Conservation (phyloP, 2,888 invertebrate species). For the Pedicia rivosa region DNA sequence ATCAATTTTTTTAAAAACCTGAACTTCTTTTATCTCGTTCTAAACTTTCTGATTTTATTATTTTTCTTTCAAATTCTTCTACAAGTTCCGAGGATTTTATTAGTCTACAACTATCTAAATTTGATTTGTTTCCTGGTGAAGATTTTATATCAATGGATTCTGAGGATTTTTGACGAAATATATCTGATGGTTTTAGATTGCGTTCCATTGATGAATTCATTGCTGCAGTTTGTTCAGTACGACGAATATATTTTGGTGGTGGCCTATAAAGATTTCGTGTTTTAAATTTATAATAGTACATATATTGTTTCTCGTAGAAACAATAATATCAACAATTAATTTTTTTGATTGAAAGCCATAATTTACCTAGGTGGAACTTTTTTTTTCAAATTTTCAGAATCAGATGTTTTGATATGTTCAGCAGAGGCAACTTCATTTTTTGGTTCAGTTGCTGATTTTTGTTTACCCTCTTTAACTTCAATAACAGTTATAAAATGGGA, state of each 20-base stretch:
- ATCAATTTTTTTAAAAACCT: conserved; percentile 9
- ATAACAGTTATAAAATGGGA: conserved; percentile 71
- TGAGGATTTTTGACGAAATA: conserved; percentile 30
- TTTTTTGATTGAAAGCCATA: too few relatives aligned
- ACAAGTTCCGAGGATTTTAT: conserved; percentile 24
- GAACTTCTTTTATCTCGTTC: conserved; percentile 22
- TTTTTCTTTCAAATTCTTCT: conserved; percentile 29
- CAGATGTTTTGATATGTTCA: too few relatives aligned
- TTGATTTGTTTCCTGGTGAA: conserved; percentile 26
- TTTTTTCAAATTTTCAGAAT: conserved; percentile 42
- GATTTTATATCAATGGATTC: conserved; percentile 27
- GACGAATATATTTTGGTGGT: conserved; percentile 46
- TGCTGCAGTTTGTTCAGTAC: too few relatives aligned
- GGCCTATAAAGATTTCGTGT: too few relatives aligned
- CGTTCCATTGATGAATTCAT: conserved; percentile 30
- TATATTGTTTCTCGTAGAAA: too few relatives aligned
- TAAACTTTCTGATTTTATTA: conserved; percentile 28
- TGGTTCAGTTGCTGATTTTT: conserved; percentile 16
- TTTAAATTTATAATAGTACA: too few relatives aligned
- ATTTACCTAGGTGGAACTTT: conserved; percentile 53
- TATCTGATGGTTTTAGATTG: conserved; percentile 31
- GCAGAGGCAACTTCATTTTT: too few relatives aligned
- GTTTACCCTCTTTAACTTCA: conserved; percentile 57
- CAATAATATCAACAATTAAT: too few relatives aligned
- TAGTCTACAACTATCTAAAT: conserved; percentile 27